Evolutionary conservation across 1,140 invertebrate species (phyloP).

Genomic region (Drosophila suzukii): DNA sequence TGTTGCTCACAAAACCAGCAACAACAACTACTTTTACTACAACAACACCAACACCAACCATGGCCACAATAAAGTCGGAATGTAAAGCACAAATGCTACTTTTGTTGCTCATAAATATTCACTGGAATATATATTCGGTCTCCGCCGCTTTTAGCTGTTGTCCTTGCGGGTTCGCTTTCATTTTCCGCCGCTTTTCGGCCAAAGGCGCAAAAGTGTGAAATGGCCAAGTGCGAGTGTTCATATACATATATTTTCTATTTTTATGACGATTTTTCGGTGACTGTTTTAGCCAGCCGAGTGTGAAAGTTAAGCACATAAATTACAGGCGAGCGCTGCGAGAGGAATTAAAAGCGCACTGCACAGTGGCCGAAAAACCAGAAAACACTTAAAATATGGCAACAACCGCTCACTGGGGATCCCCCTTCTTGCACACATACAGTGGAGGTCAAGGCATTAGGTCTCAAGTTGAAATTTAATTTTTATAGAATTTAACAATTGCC

Average conservation of each 20-base stretch:
- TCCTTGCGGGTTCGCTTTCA: slow-evolving; percentile 62
- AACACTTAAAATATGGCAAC: slow-evolving; percentile 65
- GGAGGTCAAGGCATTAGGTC: not conserved
- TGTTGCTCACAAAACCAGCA: slow-evolving; percentile 55
- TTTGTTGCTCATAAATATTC: slow-evolving; percentile 81
- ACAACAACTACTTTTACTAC: slow-evolving; percentile 7
- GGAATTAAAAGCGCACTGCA: slow-evolving; percentile 77
- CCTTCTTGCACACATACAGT: not conserved
- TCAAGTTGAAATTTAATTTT: not conserved
- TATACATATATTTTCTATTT: slow-evolving; percentile 51
- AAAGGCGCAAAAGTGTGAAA: slow-evolving; percentile 78
- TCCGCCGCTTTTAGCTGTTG: slow-evolving; percentile 12
- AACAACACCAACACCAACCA: slow-evolving; percentile 11
- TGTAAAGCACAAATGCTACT: slow-evolving; percentile 79
- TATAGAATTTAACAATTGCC: no score
- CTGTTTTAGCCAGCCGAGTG: slow-evolving; percentile 58
- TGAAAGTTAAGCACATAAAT: slow-evolving; percentile 81
- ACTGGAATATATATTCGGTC: slow-evolving; percentile 71
- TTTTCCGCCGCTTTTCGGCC: slow-evolving; percentile 61
- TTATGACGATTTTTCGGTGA: slow-evolving; percentile 71
- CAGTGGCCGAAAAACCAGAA: slow-evolving; percentile 53
- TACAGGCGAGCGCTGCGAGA: slow-evolving; percentile 51
- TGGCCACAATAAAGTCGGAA: slow-evolving; percentile 57
- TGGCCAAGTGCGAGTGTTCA: slow-evolving; percentile 43
- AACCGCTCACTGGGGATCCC: slow-evolving; percentile 30